Base-by-base conservation (phyloP, 2,888 invertebrate species). In the Listrodromus nycthemerus region DNA sequence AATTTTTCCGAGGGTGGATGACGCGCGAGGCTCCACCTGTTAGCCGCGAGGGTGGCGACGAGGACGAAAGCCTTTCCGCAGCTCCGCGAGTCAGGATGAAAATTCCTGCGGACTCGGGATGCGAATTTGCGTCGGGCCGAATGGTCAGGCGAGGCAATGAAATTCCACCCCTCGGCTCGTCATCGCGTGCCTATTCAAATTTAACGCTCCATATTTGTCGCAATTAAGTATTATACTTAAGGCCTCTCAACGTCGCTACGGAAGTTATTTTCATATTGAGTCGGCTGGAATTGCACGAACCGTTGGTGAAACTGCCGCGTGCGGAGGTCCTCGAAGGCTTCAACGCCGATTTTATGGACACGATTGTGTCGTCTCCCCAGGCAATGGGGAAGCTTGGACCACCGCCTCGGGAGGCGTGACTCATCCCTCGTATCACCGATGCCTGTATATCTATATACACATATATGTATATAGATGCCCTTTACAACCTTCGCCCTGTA, bases 141-240 rank as follows among this genome's bases (percentile, higher is more conserved):
- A 61, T 27, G 61, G 61, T 61, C 61, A 24, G 61, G 55, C 10
- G 70, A 27, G 13, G 55, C 33, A 30, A 70, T 19, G 48, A 63
- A 50, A 69, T 48, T 37, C 13, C 73, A 50, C 66, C 61, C 45
- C 48, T 71, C 71, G 76, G 69, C 83, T 89, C 90, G 88, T 90
- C 87, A 88, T 87, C 82, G 89, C 88, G 86, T 92, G 91, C 91
- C 92, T 92, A 92, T 92, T 92, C 92, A 92, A 92, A 92, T 92
- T 92, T 92, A 89, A 92, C 91, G 89, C 88, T 85, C 90, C 88
- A 90, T 91, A 92, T 92, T 91, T 91, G 90, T 91, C 92, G 91
- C 91, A 92, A 92, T 92, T 92, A 92, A 91, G 91, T 90, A 90
- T 91, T 89, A 90, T 90, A 89, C 89, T 89, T 87, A 87, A 88